Conservation (phyloP, 2,888 invertebrate genomes). For the Hymenopus coronatus region DNA sequence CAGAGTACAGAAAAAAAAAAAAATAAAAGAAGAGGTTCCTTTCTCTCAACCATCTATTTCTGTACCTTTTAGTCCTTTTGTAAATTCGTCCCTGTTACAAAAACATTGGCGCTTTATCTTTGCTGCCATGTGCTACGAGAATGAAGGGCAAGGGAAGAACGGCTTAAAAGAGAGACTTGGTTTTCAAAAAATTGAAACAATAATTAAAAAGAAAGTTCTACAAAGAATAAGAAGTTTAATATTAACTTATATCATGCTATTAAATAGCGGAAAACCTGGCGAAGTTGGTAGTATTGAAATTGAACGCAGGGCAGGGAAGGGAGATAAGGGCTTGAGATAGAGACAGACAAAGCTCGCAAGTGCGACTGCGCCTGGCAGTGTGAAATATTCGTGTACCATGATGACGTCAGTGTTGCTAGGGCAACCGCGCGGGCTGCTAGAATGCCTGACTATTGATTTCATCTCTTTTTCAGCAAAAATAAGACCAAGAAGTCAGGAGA, state of each 20-base stretch:
- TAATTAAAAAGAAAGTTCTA: no score
- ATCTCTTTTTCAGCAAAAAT: not conserved
- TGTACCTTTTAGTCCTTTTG: no score
- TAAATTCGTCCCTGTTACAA: no score
- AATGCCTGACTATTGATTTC: slow-evolving; percentile 3
- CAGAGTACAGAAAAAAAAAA: no score
- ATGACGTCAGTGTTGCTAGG: slow-evolving; percentile 14
- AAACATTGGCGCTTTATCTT: no score
- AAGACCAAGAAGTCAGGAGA: not conserved
- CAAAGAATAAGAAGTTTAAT: no score
- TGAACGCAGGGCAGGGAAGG: not conserved
- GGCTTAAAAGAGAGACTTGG: no score
- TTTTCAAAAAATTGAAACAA: no score
- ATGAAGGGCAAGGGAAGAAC: no score
- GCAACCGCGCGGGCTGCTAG: slow-evolving; percentile 5
- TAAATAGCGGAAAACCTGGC: not conserved
- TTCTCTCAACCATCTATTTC: no score
- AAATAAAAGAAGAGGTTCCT: no score
- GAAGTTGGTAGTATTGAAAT: not conserved
- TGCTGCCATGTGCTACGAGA: no score
- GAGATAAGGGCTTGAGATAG: not conserved
- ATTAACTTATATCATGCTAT: not conserved
- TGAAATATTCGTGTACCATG: slow-evolving; percentile 3
- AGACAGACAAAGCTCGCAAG: not conserved
- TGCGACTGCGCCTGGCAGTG: not conserved